Conservation (phyloP, 2,797 vertebrate species). For the Galagoides demidoff region DNA sequence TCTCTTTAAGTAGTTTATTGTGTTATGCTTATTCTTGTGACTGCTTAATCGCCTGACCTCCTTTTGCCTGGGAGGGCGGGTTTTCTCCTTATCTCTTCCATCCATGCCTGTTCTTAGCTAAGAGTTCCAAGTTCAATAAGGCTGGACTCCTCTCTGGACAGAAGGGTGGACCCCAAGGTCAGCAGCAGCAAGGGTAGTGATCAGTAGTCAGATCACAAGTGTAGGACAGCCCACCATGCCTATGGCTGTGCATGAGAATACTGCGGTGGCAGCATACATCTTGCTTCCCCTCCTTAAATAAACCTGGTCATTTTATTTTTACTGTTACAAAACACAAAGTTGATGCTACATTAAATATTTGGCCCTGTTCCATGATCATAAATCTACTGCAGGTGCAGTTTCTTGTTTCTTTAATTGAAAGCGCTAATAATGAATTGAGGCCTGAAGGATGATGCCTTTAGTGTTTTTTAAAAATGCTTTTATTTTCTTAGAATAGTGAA, state of each 20-base stretch:
- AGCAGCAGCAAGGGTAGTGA: background rate
- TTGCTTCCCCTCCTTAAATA: constrained; percentile 26
- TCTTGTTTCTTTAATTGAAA: constrained; percentile 48
- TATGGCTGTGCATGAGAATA: background rate
- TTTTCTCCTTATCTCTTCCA: constrained; percentile 64
- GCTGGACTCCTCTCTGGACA: background rate
- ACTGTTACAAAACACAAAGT: background rate
- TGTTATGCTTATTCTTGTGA: background rate
- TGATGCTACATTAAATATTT: constrained; percentile 47
- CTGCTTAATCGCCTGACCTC: constrained; percentile 52
- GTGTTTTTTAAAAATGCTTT: background rate
- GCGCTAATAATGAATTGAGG: constrained; percentile 51
- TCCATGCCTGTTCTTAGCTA: constrained; percentile 24
- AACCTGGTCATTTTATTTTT: constrained; percentile 21
- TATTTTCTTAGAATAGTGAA: constrained; percentile 41
- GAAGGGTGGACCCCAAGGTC: constrained; percentile 5
- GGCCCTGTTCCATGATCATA: background rate
- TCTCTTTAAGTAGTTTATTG: constrained; percentile 50
- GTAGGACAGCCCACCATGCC: background rate
- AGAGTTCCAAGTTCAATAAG: constrained; percentile 17
- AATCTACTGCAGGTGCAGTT: background rate
- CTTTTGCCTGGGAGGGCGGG: background rate
- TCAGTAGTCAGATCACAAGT: constrained; percentile 37
- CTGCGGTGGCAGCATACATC: background rate
- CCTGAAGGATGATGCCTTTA: constrained; percentile 29